Percentiles rank a stretch among this genome's conserved stretches.
Evolutionary conservation across 2,888 invertebrate genomes (phyloP).

Genomic region (Eutolmus rufibarbis): DNA sequence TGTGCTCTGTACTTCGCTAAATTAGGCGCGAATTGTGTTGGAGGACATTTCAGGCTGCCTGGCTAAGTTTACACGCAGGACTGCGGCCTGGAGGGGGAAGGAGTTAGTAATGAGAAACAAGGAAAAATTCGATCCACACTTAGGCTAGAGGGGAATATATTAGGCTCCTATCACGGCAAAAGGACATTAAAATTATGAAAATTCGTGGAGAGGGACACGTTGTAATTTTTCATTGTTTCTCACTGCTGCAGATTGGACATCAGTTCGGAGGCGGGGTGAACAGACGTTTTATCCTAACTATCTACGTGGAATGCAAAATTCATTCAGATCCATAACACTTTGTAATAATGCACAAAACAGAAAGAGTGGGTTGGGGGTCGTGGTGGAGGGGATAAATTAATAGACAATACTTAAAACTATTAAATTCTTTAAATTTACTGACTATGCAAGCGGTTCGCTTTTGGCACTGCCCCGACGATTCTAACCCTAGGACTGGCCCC

Average conservation of each 20-base stretch:
- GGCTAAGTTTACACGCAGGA: neutral
- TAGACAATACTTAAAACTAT: conserved; percentile 5
- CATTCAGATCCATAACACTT: conserved; percentile 27
- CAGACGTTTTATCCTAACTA: conserved; percentile 24
- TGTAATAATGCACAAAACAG: conserved; percentile 2
- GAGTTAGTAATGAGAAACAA: conserved; percentile 18
- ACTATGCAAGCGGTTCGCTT: conserved; percentile 64
- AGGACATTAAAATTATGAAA: neutral
- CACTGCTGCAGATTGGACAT: conserved; percentile 1
- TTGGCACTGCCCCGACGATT: conserved; percentile 85
- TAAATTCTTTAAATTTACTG: conserved; percentile 48
- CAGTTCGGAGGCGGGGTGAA: neutral
- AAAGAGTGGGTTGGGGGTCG: neutral
- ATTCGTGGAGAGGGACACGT: neutral
- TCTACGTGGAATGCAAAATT: conserved; percentile 38
- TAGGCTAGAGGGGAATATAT: neutral
- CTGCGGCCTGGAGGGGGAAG: neutral
- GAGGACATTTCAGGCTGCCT: neutral
- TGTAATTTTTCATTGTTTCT: conserved; percentile 30
- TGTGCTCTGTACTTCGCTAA: conserved; percentile 11
- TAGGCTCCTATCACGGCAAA: conserved; percentile 20
- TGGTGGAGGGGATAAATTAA: neutral
- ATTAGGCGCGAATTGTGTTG: neutral
- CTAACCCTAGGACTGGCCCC: conserved; percentile 67
- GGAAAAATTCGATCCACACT: conserved; percentile 11